Evolutionary conservation across 2,888 invertebrate genomes (phyloP).

Genomic region (Sesia bembeciformis): DNA sequence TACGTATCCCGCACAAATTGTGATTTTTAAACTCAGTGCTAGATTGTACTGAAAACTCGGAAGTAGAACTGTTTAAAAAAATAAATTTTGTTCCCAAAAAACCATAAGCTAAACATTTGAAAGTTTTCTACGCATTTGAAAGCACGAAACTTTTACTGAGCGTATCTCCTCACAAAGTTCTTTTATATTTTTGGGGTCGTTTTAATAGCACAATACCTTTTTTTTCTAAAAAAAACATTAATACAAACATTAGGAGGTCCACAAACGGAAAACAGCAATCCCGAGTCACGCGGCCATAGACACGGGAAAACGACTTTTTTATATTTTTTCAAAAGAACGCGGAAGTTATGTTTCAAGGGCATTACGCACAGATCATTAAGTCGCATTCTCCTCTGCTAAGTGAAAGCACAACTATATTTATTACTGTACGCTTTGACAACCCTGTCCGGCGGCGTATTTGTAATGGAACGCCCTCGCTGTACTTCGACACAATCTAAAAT

Average conservation of each 20-base stretch:
- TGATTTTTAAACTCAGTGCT: too few relatives aligned
- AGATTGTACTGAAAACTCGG: too few relatives aligned
- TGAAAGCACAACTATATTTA: constrained; percentile 57
- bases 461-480: constrained; percentile 18
- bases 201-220: background rate
- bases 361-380: constrained; percentile 68
- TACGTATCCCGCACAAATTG: too few relatives aligned
- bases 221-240: background rate
- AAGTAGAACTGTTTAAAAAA: too few relatives aligned
- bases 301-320: constrained; percentile 38
- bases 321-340: constrained; percentile 47
- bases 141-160: too few relatives aligned
- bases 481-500: background rate
- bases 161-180: too few relatives aligned
- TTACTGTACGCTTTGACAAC: constrained; percentile 56
- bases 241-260: constrained; percentile 13
- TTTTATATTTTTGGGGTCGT: too few relatives aligned
- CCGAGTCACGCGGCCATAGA: constrained; percentile 21
- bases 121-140: too few relatives aligned
- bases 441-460: constrained; percentile 28
- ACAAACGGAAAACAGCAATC: constrained; percentile 29
- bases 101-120: too few relatives aligned
- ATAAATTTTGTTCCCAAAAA: too few relatives aligned
- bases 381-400: constrained; percentile 39
- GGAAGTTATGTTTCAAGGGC: constrained; percentile 59